Percentiles rank a stretch among this genome's conserved stretches.
Evolutionary conservation across 2,888 invertebrate species (phyloP).

Genomic region (Cyclophora punctaria): DNA sequence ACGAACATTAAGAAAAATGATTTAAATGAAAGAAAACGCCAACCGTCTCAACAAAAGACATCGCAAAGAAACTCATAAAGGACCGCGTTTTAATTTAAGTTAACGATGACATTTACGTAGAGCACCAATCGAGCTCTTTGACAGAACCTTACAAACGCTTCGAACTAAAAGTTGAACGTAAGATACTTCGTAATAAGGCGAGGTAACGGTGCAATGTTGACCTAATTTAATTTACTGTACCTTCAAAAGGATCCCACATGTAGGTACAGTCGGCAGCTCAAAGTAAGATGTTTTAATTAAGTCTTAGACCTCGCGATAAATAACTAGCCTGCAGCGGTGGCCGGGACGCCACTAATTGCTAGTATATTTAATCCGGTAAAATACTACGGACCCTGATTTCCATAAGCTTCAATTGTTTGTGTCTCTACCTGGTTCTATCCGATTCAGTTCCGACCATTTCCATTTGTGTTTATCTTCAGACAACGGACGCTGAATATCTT

Average conservation of each 20-base stretch:
- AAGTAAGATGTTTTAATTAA: constrained; percentile 74
- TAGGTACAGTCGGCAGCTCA: constrained; percentile 50
- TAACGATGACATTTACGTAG: too few species aligned
- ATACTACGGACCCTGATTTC: constrained; percentile 67
- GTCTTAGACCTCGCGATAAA: constrained; percentile 69
- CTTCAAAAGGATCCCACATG: constrained; percentile 33
- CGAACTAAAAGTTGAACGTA: not conserved
- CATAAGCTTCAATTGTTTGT: constrained; percentile 73
- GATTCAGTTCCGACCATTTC: constrained; percentile 61
- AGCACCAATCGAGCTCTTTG: too few species aligned
- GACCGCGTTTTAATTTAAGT: too few species aligned
- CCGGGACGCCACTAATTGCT: constrained; percentile 66
- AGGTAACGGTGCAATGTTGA: constrained; percentile 31
- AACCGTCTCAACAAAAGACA: too few species aligned
- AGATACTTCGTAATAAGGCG: constrained; percentile 7
- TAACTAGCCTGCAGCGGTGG: constrained; percentile 50
- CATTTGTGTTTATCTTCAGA: constrained; percentile 55
- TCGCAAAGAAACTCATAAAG: too few species aligned
- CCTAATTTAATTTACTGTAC: constrained; percentile 50
- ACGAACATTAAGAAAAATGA: too few species aligned
- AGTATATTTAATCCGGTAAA: constrained; percentile 72
- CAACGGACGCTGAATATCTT: constrained; percentile 48
- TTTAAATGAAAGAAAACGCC: too few species aligned
- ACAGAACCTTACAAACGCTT: not conserved
- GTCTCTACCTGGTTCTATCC: constrained; percentile 52